phyloP scores from a whole-genome alignment of 2,888 invertebrate species.

The Netelia fuscicornis region DNA sequence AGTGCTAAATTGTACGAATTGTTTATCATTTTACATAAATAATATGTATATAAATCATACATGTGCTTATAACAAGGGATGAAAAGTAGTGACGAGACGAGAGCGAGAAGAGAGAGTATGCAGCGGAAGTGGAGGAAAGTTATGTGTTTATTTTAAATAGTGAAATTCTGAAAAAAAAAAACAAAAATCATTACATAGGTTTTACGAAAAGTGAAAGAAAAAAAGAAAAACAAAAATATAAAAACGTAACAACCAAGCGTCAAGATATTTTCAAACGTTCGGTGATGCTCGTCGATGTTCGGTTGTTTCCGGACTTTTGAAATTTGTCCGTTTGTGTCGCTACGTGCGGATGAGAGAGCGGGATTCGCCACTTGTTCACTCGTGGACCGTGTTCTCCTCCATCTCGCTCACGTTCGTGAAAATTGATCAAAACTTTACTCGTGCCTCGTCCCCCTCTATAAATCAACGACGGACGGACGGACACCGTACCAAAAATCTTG shows the following conservation, averaged over 20 bases:
- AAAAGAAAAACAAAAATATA: background rate
- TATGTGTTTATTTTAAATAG: constrained; percentile 1
- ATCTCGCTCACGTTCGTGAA: too few species aligned
- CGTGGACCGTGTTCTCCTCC: background rate
- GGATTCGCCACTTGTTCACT: constrained; percentile 45
- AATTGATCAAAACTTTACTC: too few species aligned
- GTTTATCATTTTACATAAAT: constrained; percentile 29
- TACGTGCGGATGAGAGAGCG: constrained; percentile 31
- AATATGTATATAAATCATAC: constrained; percentile 27
- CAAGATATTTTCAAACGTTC: constrained; percentile 13
- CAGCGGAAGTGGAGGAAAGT: constrained; percentile 28
- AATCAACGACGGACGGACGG: too few species aligned
- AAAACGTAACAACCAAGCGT: background rate
- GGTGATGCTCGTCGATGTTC: constrained; percentile 5
- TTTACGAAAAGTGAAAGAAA: background rate
- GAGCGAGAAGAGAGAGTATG: background rate
- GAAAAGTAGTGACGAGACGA: constrained; percentile 39
- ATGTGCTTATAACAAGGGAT: constrained; percentile 44
- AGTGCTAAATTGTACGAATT: constrained; percentile 52
- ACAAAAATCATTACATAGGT: background rate
- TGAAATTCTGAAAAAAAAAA: background rate
- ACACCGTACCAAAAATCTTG: too few species aligned
- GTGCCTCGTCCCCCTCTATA: constrained; percentile 30
- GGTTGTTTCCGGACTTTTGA: constrained; percentile 19
- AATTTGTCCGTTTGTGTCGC: constrained; percentile 13